A percentile compares a stretch with the other conserved stretches of the same genome.
Conservation (phyloP, 2,888 invertebrate species). For the Amiota communis region DNA sequence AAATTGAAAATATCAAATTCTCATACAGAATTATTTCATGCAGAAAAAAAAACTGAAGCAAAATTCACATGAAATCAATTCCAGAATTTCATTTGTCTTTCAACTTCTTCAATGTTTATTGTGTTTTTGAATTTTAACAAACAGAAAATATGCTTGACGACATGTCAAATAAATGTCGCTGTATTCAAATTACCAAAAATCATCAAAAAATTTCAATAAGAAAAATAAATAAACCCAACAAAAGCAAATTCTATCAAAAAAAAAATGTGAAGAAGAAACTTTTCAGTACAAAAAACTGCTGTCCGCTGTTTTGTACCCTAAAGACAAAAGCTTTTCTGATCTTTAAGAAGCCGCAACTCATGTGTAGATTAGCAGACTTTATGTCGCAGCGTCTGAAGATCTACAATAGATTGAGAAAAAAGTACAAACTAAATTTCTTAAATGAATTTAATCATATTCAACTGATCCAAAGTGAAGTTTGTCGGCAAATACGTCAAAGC, state of each 20-base stretch:
- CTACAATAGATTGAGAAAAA: conserved; percentile 11
- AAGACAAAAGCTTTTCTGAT: no score
- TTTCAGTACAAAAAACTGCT: no score
- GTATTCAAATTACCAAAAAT: conserved; percentile 65
- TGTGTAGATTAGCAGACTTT: conserved; percentile 66
- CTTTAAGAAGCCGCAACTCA: conserved; percentile 15
- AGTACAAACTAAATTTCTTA: conserved; percentile 56
- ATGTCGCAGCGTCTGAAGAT: conserved; percentile 51
- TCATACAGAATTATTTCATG: conserved; percentile 62
- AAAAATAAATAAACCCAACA: conserved; percentile 1
- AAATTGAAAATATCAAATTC: conserved; percentile 40
- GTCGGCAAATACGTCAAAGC: conserved; percentile 42
- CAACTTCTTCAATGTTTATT: conserved; percentile 54
- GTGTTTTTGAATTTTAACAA: no score
- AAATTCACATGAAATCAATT: conserved; percentile 61
- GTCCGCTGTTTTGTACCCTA: no score
- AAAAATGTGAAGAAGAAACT: conserved; percentile 10
- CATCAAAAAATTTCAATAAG: conserved; percentile 13
- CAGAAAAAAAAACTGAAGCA: conserved; percentile 46
- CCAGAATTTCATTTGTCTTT: conserved; percentile 32
- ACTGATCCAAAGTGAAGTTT: conserved; percentile 36
- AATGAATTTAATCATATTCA: conserved; percentile 8
- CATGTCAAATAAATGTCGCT: conserved; percentile 69
- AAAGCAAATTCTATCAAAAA: conserved; percentile 6
- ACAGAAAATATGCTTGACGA: conserved; percentile 57